These are phyloP conservation scores for Seriola aureovittata DNA, from an alignment of 2,113 vertebrate species.

Conservation along the genomic window DNA sequence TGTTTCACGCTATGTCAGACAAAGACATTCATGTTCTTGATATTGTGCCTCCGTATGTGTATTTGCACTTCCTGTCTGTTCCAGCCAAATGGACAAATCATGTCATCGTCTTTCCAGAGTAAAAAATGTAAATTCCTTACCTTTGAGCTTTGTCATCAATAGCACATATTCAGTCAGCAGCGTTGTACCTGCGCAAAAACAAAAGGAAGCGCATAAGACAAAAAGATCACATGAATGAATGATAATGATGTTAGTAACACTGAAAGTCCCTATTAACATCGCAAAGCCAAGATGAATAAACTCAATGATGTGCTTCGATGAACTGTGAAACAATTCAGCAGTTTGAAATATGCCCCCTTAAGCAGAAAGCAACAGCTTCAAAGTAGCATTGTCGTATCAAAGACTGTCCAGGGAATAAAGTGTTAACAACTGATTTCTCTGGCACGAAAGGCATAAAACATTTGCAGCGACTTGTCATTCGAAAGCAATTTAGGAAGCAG, in stretches of 20 bases:
- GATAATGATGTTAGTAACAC: constrained; percentile 49
- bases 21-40: neutral
- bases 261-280: constrained; percentile 51
- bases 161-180: constrained; percentile 1
- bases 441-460: constrained; percentile 37
- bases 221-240: constrained; percentile 33
- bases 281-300: constrained; percentile 55
- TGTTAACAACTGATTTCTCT: constrained; percentile 59
- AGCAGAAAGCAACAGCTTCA: constrained; percentile 45
- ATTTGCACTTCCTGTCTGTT: neutral
- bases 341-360: constrained; percentile 52
- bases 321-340: constrained; percentile 68
- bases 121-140: neutral
- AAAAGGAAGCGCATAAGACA: constrained; percentile 1
- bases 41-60: neutral
- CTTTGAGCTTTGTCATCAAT: constrained; percentile 13
- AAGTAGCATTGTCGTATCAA: neutral
- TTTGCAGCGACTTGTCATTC: constrained; percentile 67
- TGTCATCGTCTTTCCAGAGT: neutral
- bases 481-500: constrained; percentile 74
- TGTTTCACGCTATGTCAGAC: neutral
- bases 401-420: constrained; percentile 46
- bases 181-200: neutral
- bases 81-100: neutral
- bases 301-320: constrained; percentile 71